Evolutionary conservation across 1,140 invertebrate species (phyloP).

Genomic region (Heliconius eleuchia): DNA sequence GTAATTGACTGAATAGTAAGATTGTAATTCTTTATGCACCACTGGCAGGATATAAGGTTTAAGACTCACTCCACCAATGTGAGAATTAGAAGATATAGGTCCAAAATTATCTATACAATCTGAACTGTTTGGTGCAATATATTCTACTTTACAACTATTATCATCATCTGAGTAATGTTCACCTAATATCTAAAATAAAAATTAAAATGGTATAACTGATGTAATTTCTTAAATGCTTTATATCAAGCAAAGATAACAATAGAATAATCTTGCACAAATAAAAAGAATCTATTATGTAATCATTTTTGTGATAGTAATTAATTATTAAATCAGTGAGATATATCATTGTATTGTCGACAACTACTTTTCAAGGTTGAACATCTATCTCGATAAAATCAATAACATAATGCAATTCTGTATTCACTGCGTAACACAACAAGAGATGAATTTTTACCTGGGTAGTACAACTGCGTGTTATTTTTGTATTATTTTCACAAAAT

Average conservation of each 20-base stretch:
- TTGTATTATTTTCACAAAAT: constrained; percentile 55
- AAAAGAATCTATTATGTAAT: not conserved
- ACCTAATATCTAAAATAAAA: constrained; percentile 55
- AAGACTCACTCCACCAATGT: constrained; percentile 67
- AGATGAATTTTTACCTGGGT: constrained; percentile 49
- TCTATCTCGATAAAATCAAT: constrained; percentile 10
- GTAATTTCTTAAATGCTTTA: not conserved
- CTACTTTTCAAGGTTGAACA: constrained; percentile 34
- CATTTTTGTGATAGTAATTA: not conserved
- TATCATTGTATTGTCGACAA: not conserved
- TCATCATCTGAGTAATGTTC: constrained; percentile 51
- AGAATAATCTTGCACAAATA: not conserved
- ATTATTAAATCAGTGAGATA: not conserved
- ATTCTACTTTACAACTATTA: constrained; percentile 62
- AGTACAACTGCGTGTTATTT: constrained; percentile 54
- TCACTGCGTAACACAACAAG: not conserved
- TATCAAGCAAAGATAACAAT: not conserved
- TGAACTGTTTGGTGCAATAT: constrained; percentile 54
- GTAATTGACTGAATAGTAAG: constrained; percentile 47
- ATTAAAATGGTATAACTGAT: too few species aligned
- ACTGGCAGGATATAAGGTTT: constrained; percentile 57
- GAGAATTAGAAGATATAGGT: constrained; percentile 54
- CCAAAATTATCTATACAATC: constrained; percentile 64
- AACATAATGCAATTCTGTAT: constrained; percentile 8
- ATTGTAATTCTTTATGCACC: constrained; percentile 17